Base-by-base conservation (phyloP, 2,797 vertebrate species). In the Leptatherina wallacei region DNA sequence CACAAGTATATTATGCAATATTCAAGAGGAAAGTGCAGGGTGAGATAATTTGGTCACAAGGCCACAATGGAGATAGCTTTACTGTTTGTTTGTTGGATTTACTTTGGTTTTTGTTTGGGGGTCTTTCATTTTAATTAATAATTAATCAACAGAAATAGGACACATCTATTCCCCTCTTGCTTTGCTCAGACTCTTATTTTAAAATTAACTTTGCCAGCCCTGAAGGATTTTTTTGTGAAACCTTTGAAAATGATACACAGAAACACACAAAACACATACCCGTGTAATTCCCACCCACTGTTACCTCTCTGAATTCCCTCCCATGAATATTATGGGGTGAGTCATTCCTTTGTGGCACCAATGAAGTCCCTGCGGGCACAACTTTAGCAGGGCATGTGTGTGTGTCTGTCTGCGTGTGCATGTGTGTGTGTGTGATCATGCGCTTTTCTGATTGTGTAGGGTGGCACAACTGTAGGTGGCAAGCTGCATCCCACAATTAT, bases 291-390 rank as follows among this genome's bases (percentile, higher is more conserved):
- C 67, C 85, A 33, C 79, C 76, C 72, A 81, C 74, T 67, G 70
- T 74, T 78, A 81, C 83, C 67, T 81, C 73, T 65, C 65, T 72
- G 75, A 87, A 88, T 87, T 85, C 80, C 77, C 82, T 83, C 82
- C 79, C 71, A 44, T 76, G 76, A 81, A 83, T 88, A 81, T 83
- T 80, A 83, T 61, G 66, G 78, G 78, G 63, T 91, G 87, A 90
- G 75, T 91, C 88, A 86, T 62, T 75, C 38, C 75, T 72, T 49
- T 59, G 69, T 78, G 68, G 78, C 77, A 68, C 85, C 78, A 80
- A 78, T 82, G 76, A 81, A 82, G 61, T 86, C 85, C 84, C 83
- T 68, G 56, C 9, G 56, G 81, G 74, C 69, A 55, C 57, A 77
- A 66, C 64, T 70, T 71, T 71, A 69, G 67, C 58, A 76, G 33